These are phyloP conservation scores for Mionectes olivaceus DNA, from an alignment of 2,797 vertebrate species.

Conservation along the genomic window DNA sequence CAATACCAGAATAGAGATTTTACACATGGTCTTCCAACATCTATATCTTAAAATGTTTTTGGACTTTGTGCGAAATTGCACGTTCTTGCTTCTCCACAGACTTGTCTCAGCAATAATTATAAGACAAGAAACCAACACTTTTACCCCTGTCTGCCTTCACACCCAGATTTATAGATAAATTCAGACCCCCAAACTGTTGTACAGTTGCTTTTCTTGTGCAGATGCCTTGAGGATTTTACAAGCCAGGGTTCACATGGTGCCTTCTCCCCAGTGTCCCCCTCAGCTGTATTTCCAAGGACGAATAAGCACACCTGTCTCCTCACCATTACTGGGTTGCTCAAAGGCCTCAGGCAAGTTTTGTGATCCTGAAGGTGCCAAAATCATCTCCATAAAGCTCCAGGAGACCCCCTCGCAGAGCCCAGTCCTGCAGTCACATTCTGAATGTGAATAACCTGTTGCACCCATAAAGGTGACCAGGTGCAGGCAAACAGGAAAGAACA, in stretches of 20 bases:
- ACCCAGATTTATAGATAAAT: not conserved
- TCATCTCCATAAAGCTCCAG: not conserved
- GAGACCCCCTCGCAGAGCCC: not conserved
- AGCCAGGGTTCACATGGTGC: accelerated
- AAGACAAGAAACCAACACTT: not conserved
- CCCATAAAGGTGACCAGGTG: not conserved
- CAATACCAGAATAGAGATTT: not conserved
- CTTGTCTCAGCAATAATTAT: not conserved
- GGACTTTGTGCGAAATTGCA: not conserved
- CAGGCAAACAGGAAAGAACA: not conserved
- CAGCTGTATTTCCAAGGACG: not conserved
- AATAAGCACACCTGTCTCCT: not conserved
- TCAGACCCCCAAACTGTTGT: not conserved
- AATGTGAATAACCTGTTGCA: not conserved
- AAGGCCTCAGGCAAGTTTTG: not conserved
- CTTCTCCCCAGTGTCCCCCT: not conserved
- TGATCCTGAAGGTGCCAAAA: not conserved
- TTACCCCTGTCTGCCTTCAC: not conserved
- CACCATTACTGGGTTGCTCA: not conserved
- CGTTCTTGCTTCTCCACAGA: not conserved
- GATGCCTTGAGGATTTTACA: not conserved
- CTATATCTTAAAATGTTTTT: not conserved
- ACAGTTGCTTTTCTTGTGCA: not conserved
- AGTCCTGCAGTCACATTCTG: not conserved
- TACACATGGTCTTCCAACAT: not conserved